These are phyloP conservation scores for Zosterops hypoxanthus DNA, from an alignment of 2,113 vertebrate genomes.

Conservation along the genomic window DNA sequence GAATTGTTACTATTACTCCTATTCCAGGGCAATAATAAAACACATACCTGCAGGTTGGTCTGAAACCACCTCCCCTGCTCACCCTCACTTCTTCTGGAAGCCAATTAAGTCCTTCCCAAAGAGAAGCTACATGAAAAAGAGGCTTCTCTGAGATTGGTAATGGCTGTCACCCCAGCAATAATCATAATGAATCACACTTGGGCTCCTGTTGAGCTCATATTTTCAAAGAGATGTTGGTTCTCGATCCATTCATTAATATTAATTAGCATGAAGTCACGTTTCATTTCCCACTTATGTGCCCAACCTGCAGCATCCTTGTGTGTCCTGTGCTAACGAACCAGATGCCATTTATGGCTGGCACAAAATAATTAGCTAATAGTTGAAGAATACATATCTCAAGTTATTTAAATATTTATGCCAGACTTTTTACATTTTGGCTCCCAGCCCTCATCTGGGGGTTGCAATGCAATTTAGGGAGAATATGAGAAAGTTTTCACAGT, in stretches of 20 bases:
- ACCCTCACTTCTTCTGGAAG: slow-evolving; percentile 11
- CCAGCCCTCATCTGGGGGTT: slow-evolving; percentile 42
- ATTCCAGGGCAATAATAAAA: background rate
- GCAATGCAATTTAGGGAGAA: slow-evolving; percentile 43
- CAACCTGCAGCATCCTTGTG: slow-evolving; percentile 46
- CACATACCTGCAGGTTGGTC: background rate
- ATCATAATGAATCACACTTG: slow-evolving; percentile 53
- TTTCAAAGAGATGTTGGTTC: slow-evolving; percentile 51
- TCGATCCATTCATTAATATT: slow-evolving; percentile 56
- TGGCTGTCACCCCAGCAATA: slow-evolving; percentile 53
- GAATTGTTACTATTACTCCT: background rate
- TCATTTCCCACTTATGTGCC: slow-evolving; percentile 34
- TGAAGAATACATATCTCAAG: slow-evolving; percentile 38
- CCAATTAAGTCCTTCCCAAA: slow-evolving; percentile 49
- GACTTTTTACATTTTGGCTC: slow-evolving; percentile 56
- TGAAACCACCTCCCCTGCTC: background rate
- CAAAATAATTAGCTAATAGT: slow-evolving; percentile 68
- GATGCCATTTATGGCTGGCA: slow-evolving; percentile 44
- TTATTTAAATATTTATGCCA: slow-evolving; percentile 68
- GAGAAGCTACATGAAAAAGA: slow-evolving; percentile 24
- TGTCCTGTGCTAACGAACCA: slow-evolving; percentile 41
- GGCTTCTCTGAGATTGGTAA: slow-evolving; percentile 10
- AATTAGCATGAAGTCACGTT: slow-evolving; percentile 50
- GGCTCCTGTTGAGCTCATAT: slow-evolving; percentile 39
- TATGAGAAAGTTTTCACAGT: slow-evolving; percentile 61